Conservation (phyloP, 1,140 invertebrate genomes). For the Ceratina calcarata region DNA sequence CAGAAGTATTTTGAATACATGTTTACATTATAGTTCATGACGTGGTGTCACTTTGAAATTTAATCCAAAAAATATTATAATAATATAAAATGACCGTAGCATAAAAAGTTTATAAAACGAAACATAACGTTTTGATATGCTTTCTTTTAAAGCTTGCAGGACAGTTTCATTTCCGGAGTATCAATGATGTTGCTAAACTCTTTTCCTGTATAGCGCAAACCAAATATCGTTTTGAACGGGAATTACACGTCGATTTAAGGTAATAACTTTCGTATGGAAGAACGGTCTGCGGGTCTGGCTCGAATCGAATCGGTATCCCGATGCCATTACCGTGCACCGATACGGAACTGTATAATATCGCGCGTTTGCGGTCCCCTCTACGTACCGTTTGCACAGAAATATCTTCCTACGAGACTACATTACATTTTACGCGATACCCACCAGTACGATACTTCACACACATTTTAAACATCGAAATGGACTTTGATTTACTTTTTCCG, state of each 20-base stretch:
- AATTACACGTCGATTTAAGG: slow-evolving; percentile 7
- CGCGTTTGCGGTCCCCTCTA: slow-evolving; percentile 3
- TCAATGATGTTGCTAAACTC: not conserved
- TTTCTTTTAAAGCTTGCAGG: not conserved
- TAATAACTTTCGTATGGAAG: slow-evolving; percentile 4
- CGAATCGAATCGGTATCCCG: slow-evolving; percentile 32
- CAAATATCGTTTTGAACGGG: not conserved
- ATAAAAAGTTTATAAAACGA: too few species aligned
- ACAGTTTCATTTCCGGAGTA: not conserved
- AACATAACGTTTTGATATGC: too few species aligned
- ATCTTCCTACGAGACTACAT: slow-evolving; percentile 13
- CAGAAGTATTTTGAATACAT: too few species aligned
- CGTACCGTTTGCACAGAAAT: slow-evolving; percentile 35
- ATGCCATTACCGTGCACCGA: slow-evolving; percentile 53
- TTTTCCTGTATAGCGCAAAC: not conserved
- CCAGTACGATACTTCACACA: not conserved
- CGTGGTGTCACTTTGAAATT: too few species aligned
- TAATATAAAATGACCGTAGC: too few species aligned
- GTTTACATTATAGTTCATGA: too few species aligned
- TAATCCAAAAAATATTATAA: too few species aligned
- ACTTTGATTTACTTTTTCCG: too few species aligned
- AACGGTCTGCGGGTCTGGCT: not conserved
- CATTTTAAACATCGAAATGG: too few species aligned
- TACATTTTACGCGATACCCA: slow-evolving; percentile 25
- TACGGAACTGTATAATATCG: slow-evolving; percentile 59